Base-by-base conservation (phyloP, 2,113 vertebrate species). In the Thinocorus orbignyianus region DNA sequence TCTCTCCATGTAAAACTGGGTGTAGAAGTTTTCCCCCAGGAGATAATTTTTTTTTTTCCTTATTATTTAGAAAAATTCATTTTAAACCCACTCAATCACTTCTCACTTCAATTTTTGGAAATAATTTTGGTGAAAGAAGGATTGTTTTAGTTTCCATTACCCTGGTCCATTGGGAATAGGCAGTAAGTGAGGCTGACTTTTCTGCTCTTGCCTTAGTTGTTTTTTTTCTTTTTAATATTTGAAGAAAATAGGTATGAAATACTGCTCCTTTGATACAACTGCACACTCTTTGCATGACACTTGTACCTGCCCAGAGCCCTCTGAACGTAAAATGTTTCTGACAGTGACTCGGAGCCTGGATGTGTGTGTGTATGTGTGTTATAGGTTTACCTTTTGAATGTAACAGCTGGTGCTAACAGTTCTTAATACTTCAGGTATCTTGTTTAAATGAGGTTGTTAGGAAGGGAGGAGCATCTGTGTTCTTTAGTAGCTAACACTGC, bases 31-130 rank as follows among this genome's bases (percentile, higher is more conserved):
- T 93, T 69, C 64, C 87, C 90, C 52, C 64, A 70, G 91, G 95
- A 93, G 64, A 82, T 86, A 49, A 37, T 77, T 94, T 18, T 89
- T 80, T 88, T 88, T 88, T 83, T 20, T 46, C 46, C 42, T 58
- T 96, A 86, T 81, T 93, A 64, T 93, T 96, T 92, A 93, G 76
- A 88, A 96, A 79, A 97, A 80, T 7, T 79, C 25, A 42, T 96
- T 96, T 93, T n/a, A 94, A 97, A 86, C 81, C 66, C 52, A 72
- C 77, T 92, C 86, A 70, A 33, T 95, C 86, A 81, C 89, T 95
- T 93, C 65, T 80, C 76, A 17, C 41, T 96, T 94, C 55, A 70
- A 24, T 66, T 87, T 93, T 96, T 46, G 11, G 83, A 65, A 79
- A 87, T 92, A 72, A 87, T 94, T 94, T 92, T 65, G 70, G 58